These are phyloP conservation scores for Meteorus sp. DNA, from an alignment of 1,140 invertebrate species.

Conservation along the genomic window DNA sequence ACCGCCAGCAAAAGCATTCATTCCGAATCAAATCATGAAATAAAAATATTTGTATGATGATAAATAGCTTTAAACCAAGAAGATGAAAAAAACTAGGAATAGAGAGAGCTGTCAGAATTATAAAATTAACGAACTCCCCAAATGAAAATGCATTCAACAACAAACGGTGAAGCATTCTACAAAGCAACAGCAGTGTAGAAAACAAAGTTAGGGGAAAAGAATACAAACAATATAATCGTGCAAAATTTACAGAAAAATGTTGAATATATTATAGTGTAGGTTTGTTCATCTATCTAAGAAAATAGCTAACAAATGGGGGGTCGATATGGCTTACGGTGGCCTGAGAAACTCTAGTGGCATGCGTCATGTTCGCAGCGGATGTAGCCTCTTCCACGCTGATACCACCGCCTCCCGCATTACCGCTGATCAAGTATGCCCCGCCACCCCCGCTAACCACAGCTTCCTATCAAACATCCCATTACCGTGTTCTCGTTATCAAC, in stretches of 20 bases:
- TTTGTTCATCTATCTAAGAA: constrained; percentile 26
- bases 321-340: constrained; percentile 76
- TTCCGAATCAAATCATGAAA: too few relatives aligned
- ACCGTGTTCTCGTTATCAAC: constrained; percentile 54
- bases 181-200: too few relatives aligned
- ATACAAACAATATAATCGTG: not conserved
- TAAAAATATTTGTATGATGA: too few relatives aligned
- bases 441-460: constrained; percentile 61
- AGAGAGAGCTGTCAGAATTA: too few relatives aligned
- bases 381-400: constrained; percentile 62
- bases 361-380: constrained; percentile 68
- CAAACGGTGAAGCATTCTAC: too few relatives aligned
- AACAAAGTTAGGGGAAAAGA: not conserved
- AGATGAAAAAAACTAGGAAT: too few relatives aligned
- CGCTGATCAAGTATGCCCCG: constrained; percentile 69
- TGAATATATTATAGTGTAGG: not conserved
- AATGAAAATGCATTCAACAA: too few relatives aligned
- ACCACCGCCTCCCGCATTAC: constrained; percentile 62
- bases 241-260: not conserved
- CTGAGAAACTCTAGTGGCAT: constrained; percentile 84
- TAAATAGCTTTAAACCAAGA: too few relatives aligned
- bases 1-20: too few relatives aligned
- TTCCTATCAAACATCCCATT: constrained; percentile 56
- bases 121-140: too few relatives aligned
- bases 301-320: constrained; percentile 49